phyloP scores from a whole-genome alignment of 2,888 invertebrate species.

The Hedychridium roseum region DNA sequence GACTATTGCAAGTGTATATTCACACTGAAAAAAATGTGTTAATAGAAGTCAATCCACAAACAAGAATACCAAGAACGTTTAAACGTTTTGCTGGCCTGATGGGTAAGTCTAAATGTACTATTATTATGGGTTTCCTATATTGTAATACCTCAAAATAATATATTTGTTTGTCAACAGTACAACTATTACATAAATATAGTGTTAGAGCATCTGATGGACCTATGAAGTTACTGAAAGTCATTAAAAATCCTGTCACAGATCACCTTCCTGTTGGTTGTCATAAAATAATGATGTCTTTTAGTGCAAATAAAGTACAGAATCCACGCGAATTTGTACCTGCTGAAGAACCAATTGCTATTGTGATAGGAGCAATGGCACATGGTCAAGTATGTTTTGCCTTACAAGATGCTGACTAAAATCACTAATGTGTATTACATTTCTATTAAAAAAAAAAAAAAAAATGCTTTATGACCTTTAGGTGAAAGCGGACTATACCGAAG shows the following conservation, averaged over 20 bases:
- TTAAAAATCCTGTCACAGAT: conserved; percentile 94
- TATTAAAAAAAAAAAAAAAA: conserved; percentile 1
- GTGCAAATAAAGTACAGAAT: conserved; percentile 75
- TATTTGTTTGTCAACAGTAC: conserved; percentile 73
- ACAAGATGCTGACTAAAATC: background rate
- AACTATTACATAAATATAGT: conserved; percentile 92
- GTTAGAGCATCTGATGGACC: conserved; percentile 91
- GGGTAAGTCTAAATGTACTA: conserved; percentile 72
- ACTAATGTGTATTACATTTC: background rate
- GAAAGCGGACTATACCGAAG: conserved; percentile 86
- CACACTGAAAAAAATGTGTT: conserved; percentile 92
- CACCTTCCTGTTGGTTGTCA: conserved; percentile 94
- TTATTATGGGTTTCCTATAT: conserved; percentile 37
- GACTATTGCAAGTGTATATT: conserved; percentile 93
- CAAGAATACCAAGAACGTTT: conserved; percentile 95
- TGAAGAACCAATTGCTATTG: conserved; percentile 85
- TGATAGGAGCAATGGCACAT: conserved; percentile 97
- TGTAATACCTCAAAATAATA: background rate
- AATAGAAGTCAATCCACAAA: conserved; percentile 96
- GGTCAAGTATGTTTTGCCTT: conserved; percentile 78
- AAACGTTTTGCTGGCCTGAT: conserved; percentile 96
- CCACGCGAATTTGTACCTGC: conserved; percentile 82
- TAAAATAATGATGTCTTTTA: conserved; percentile 91
- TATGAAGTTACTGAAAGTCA: conserved; percentile 90
- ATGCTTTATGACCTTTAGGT: conserved; percentile 63